Evolutionary conservation across 2,888 invertebrate genomes (phyloP), one percentile per base, ranked within the genome.

Genomic region (Aquatica leii): DNA sequence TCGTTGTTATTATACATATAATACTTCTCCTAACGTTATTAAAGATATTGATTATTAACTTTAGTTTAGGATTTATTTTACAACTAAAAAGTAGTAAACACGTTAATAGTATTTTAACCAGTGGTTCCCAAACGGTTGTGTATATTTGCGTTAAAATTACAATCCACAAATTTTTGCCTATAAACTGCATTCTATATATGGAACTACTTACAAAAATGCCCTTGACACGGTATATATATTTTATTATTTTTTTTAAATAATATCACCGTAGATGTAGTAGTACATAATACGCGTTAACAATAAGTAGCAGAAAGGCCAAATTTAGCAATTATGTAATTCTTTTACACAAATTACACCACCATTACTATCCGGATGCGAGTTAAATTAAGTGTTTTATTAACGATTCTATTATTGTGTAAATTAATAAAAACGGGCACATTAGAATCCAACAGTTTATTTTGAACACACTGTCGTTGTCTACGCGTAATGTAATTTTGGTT

Each of bases 401-500:
- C 51, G 49, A 40, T 50, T 50, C 58, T 51, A 58, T 58, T 58
- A 58, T 51, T 21, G 12, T 43, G 12, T n/a, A 40, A 58, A 58
- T 51, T 58, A 58, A 58, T 51, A 14, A 58, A 58, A 58, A 58
- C 37, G 41, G 24, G 15, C 58, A 17, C 58, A 40, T 57, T 48
- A 24, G 6, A 58, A 35, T 37, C 21, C 11, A 31, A 15, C 34
- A 58, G 51, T 58, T 58, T 40, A 50, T 58, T 58, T 24, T 20
- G 2, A 57, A 50, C 57, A 14, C 52, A 53, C 59, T 43, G 52
- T 46, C 53, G 53, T 35, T 53, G 46, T 48, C 50, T 52, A 15
- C 56, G 52, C 31, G 20, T n/a, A 14, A 41, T 55, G 31, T 51
- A 56, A 62, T 53, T 62, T 58, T 54, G n/a, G n/a, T n/a, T n/a